A percentile compares a stretch with the other conserved stretches of the same genome.
Conservation (phyloP, 2,113 vertebrate genomes). For the Scomber scombrus region DNA sequence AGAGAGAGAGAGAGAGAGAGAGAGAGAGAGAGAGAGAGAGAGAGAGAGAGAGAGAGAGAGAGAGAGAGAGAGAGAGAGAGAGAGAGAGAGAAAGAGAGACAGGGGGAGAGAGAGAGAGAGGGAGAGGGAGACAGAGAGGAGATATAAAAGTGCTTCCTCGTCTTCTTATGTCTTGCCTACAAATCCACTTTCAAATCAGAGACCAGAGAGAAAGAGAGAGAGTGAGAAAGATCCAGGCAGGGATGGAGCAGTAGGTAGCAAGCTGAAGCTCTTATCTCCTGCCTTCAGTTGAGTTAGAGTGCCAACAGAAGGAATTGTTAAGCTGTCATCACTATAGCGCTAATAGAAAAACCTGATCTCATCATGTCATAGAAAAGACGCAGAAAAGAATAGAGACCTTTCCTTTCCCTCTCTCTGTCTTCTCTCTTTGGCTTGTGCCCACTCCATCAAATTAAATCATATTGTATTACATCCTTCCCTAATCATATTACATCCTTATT, state of each 20-base stretch:
- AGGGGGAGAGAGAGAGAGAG: no score
- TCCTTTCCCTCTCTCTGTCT: background rate
- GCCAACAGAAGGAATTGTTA: constrained; percentile 54
- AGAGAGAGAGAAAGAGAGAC: background rate
- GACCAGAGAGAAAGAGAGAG: constrained; percentile 20
- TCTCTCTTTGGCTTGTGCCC: constrained; percentile 36
- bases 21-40: constrained; percentile 3
- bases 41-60: background rate
- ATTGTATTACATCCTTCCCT: constrained; percentile 57
- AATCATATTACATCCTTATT: constrained; percentile 70
- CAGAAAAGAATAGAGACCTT: constrained; percentile 34
- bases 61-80: background rate
- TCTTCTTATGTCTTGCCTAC: constrained; percentile 44
- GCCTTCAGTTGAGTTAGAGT: constrained; percentile 46
- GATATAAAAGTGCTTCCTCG: constrained; percentile 25
- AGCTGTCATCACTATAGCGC: constrained; percentile 55
- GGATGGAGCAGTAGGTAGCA: constrained; percentile 17
- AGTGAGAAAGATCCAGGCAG: constrained; percentile 17
- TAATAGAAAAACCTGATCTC: constrained; percentile 66
- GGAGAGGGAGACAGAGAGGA: background rate
- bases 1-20: background rate
- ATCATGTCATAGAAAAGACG: constrained; percentile 29
- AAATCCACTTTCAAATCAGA: constrained; percentile 53
- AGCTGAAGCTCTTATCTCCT: constrained; percentile 43
- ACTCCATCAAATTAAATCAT: constrained; percentile 62